These are phyloP conservation scores for Sterrhoptilus dennistouni DNA, from an alignment of 2,113 vertebrate species.

Conservation along the genomic window DNA sequence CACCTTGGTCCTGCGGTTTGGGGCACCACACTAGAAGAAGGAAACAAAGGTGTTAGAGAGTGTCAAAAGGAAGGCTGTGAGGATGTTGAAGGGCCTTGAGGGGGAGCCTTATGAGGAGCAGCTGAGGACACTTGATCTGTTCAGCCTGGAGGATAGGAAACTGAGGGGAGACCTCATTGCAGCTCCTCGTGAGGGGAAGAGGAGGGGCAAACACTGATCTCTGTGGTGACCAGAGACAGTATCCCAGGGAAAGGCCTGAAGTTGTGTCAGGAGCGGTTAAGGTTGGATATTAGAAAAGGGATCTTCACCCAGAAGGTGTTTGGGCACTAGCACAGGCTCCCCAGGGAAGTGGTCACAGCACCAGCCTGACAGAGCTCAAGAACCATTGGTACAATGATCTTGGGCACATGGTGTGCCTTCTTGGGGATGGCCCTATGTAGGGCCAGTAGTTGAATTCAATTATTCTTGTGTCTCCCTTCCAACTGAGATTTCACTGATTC, in stretches of 20 bases:
- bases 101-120: neutral
- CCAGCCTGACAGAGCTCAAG: neutral
- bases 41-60: neutral
- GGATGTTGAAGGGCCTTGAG: neutral
- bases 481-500: neutral
- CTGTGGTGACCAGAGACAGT: neutral
- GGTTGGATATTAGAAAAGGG: neutral
- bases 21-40: no score
- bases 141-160: neutral
- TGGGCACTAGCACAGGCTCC: neutral
- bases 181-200: fast-evolving
- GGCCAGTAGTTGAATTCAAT: neutral
- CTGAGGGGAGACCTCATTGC: neutral
- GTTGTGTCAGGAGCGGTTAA: neutral
- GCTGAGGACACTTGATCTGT: neutral
- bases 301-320: neutral
- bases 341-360: neutral
- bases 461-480: neutral
- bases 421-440: neutral
- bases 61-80: no score
- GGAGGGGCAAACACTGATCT: neutral
- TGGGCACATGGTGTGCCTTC: neutral
- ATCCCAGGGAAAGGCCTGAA: neutral
- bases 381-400: fast-evolving
- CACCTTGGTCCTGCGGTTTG: neutral